Conservation (phyloP, 1,140 invertebrate species). For the Drosophila obscura region DNA sequence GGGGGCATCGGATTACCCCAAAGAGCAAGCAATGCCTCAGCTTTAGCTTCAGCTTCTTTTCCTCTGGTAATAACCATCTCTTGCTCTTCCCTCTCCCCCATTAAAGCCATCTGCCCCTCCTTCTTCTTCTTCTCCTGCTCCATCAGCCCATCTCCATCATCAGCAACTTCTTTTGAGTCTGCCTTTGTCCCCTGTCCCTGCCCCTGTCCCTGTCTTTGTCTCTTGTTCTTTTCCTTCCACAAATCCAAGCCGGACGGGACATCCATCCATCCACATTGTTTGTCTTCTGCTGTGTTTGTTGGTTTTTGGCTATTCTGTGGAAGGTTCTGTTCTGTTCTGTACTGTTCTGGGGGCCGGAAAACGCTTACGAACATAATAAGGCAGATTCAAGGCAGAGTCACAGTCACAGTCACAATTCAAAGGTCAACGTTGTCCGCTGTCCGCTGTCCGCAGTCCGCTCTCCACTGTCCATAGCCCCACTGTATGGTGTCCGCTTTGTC, state of each 20-base stretch:
- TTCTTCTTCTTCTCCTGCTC: too few species aligned
- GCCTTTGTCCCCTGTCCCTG: neutral
- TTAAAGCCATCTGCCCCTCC: too few species aligned
- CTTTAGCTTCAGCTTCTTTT: neutral
- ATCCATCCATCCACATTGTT: conserved; percentile 15
- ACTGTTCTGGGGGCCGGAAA: conserved; percentile 54
- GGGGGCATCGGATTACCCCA: conserved; percentile 55
- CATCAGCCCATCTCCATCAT: too few species aligned
- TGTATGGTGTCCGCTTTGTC: conserved; percentile 3
- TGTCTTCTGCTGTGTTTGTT: conserved; percentile 26
- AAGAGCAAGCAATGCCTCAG: conserved; percentile 21
- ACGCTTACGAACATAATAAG: conserved; percentile 74
- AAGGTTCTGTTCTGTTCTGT: conserved; percentile 14
- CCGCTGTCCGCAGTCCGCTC: conserved; percentile 26
- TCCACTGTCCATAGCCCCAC: too few species aligned
- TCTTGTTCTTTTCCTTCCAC: conserved; percentile 5
- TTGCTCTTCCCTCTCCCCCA: neutral
- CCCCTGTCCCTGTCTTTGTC: too few species aligned
- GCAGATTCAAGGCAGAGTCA: conserved; percentile 20
- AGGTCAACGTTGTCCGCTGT: conserved; percentile 68
- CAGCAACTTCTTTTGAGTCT: too few species aligned
- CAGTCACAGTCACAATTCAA: conserved; percentile 35
- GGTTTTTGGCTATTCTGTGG: conserved; percentile 15
- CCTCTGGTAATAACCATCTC: neutral
- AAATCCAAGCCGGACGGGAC: conserved; percentile 71